Base-by-base conservation (phyloP, 2,113 vertebrate genomes). In the Scalopus aquaticus region DNA sequence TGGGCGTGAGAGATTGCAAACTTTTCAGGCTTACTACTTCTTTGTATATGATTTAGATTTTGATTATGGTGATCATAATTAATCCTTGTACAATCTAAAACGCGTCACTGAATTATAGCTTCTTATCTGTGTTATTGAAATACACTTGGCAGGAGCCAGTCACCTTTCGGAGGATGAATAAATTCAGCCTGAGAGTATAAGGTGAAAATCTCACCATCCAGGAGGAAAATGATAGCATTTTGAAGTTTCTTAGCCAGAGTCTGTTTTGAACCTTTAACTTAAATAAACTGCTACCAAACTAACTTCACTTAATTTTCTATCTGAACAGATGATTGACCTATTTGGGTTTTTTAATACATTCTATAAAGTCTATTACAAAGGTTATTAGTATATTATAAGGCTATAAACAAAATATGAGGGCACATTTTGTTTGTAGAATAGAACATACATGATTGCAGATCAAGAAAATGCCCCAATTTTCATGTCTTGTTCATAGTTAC, bases 261-360 rank as follows among this genome's bases (percentile, higher is more conserved):
- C 35, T 80, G 69, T 87, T 96, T n/a, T 19, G 78, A 58, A 5
- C 22, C n/a, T 91, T 92, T 90, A 79, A 91, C 79, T 88, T 69
- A 95, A 96, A 94, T 42, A 77, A 78, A 92, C 54, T 93, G 76
- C 70, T 93, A 92, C 39, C 94, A 97, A 95, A 32, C 46, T 97
- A 98, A 74, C 79, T 81, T 76, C 70, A 30, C 90, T 97, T 97
- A 81, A 93, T 84, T 93, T 93, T 95, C 60, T 84, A 89, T 62
- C 46, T 80, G 26, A 92, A 74, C 15, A 58, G 8, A 35, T 92
- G 42, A 76, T 54, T 86, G 65, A 91, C 13, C 39, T 90, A 62
- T 86, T 93, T 93, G 54, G 85, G 15, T 84, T 86, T 69, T 97
- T 37, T 93, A 26, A 35, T 81, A 77, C 6, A 56, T 76, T 92